Percentiles rank a stretch among this genome's conserved stretches.
Conservation (phyloP, 1,140 invertebrate genomes). For the Drosophila virilis region DNA sequence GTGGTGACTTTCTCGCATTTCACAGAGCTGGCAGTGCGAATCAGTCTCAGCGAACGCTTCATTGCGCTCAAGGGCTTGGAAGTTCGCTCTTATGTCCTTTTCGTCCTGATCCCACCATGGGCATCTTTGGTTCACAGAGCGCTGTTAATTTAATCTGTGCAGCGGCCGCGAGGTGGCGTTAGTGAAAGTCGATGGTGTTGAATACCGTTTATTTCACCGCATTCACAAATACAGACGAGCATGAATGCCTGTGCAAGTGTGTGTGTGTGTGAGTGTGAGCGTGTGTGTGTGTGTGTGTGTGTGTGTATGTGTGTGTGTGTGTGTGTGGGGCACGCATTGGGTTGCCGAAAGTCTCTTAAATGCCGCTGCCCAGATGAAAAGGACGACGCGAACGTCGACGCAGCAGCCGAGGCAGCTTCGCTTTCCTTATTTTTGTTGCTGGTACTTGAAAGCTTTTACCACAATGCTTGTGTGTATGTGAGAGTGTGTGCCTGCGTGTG, state of each 20-base stretch:
- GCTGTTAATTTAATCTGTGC: constrained; percentile 79
- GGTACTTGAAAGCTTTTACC: constrained; percentile 81
- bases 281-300: constrained; percentile 35
- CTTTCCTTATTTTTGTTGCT: constrained; percentile 57
- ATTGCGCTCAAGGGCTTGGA: constrained; percentile 45
- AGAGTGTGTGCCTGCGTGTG: constrained; percentile 36
- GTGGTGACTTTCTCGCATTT: constrained; percentile 75
- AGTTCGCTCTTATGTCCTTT: constrained; percentile 12
- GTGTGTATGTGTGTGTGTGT: constrained; percentile 31
- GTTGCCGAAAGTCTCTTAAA: constrained; percentile 58
- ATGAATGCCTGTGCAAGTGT: constrained; percentile 12
- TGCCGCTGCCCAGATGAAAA: constrained; percentile 53
- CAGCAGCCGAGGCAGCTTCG: constrained; percentile 49
- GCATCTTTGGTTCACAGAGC: constrained; percentile 49
- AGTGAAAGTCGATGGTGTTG: constrained; percentile 62
- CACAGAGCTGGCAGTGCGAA: constrained; percentile 27
- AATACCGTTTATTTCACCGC: constrained; percentile 69
- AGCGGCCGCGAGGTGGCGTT: constrained; percentile 78
- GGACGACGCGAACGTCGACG: constrained; percentile 42
- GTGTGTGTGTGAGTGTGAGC: constrained; percentile 31
- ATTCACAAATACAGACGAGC: constrained; percentile 33
- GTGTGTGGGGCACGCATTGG: constrained; percentile 54
- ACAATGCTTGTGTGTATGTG: constrained; percentile 53
- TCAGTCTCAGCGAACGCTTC: constrained; percentile 38
- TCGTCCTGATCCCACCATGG: constrained; percentile 63